phyloP scores from a whole-genome alignment of 2,113 vertebrate species.

The Ochotona princeps region DNA sequence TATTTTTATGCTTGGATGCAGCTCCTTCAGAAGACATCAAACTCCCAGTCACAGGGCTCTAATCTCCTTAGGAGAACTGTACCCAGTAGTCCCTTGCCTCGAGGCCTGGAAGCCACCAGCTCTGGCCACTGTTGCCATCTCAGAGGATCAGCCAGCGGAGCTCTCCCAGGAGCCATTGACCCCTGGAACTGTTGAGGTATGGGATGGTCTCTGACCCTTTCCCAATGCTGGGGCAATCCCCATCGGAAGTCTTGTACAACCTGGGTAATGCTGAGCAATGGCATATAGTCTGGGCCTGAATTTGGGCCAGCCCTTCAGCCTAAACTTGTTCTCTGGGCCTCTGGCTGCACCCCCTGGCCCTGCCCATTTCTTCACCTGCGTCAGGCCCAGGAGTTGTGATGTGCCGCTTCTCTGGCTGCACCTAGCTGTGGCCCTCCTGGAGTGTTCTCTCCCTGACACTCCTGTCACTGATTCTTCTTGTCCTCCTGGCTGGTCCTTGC shows the following conservation, averaged over 20 bases:
- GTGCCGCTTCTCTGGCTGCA: no score
- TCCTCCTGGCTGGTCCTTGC: no score
- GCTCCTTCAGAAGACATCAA: not conserved
- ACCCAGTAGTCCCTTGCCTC: not conserved
- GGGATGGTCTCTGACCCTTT: not conserved
- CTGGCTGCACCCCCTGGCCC: not conserved
- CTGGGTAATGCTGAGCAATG: not conserved
- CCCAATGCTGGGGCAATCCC: not conserved
- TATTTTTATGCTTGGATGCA: not conserved
- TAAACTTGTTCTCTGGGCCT: not conserved
- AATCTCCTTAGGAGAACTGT: not conserved
- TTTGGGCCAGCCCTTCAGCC: not conserved
- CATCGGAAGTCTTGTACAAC: not conserved
- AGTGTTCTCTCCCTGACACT: not conserved
- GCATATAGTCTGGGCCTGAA: not conserved
- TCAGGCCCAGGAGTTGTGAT: not conserved
- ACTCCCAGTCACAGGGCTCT: not conserved
- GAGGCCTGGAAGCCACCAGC: not conserved
- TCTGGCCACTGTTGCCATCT: not conserved
- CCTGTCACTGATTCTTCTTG: no score
- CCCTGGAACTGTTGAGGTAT: not conserved
- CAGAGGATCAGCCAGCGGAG: not conserved
- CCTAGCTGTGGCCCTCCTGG: not conserved
- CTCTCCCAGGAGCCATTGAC: not conserved
- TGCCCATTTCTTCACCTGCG: not conserved